Evolutionary conservation across 2,888 invertebrate genomes (phyloP).

Genomic region (Nycteola revayana): DNA sequence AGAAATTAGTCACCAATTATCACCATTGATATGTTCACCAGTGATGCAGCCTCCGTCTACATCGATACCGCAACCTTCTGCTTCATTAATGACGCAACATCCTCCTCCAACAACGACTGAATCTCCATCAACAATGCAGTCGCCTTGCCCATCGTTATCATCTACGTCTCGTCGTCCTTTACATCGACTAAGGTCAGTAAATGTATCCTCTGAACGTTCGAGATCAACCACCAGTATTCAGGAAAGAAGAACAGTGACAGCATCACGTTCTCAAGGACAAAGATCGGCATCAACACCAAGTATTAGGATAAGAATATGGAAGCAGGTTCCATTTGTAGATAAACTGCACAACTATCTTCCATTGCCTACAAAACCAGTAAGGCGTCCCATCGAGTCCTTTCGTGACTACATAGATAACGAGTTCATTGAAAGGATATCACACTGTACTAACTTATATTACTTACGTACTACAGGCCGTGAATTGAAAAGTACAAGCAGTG

Average conservation of each 20-base stretch:
- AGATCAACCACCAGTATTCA: constrained; percentile 3
- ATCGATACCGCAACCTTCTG: no score
- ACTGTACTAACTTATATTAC: constrained; percentile 15
- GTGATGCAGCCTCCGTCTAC: constrained; percentile 4
- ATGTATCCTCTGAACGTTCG: constrained; percentile 3
- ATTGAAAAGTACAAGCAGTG: constrained; percentile 11
- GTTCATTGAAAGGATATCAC: constrained; percentile 8
- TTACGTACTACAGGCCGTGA: constrained; percentile 14
- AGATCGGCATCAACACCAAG: constrained; percentile 1
- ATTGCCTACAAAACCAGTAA: constrained; percentile 5
- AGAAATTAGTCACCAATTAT: background rate
- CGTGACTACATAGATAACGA: constrained; percentile 6
- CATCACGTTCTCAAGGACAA: background rate
- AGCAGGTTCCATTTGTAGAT: constrained; percentile 1
- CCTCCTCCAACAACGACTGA: constrained; percentile 3
- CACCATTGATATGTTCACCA: background rate
- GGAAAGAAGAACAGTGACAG: no score
- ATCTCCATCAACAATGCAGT: background rate
- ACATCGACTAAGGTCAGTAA: constrained; percentile 1
- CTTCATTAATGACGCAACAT: no score
- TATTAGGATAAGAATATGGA: constrained; percentile 3
- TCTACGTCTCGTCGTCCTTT: constrained; percentile 1
- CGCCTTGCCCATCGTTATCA: constrained; percentile 5
- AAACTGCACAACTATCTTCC: constrained; percentile 3
- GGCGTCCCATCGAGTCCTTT: constrained; percentile 10